Percentiles rank a stretch among this genome's conserved stretches.
phyloP scores from a whole-genome alignment of 2,888 invertebrate species.

The Melanostoma scalare region DNA sequence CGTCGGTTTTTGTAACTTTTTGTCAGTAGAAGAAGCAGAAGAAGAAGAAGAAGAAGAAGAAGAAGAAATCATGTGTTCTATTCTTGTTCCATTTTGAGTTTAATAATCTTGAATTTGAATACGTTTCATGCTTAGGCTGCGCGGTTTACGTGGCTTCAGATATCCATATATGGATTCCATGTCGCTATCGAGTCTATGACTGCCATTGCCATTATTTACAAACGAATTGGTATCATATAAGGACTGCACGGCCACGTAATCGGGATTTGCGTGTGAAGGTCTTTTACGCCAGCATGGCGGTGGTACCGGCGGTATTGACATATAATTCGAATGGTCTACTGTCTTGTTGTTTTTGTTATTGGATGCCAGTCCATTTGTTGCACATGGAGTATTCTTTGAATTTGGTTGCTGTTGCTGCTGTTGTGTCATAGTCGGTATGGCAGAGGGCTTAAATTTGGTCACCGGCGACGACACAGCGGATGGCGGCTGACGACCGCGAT shows the following conservation, averaged over 20 bases:
- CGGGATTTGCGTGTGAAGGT: slow-evolving; percentile 66
- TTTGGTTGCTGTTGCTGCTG: not conserved
- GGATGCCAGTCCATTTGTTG: slow-evolving; percentile 61
- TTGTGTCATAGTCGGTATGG: slow-evolving; percentile 58
- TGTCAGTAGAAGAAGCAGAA: slow-evolving; percentile 41
- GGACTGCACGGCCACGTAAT: slow-evolving; percentile 62
- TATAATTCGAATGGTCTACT: slow-evolving; percentile 58
- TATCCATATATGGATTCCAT: slow-evolving; percentile 82
- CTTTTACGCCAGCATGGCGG: slow-evolving; percentile 78
- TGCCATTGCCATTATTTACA: slow-evolving; percentile 68
- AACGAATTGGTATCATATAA: slow-evolving; percentile 69
- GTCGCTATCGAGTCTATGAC: slow-evolving; percentile 79
- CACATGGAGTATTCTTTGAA: slow-evolving; percentile 47
- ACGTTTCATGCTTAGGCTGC: slow-evolving; percentile 81
- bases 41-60: slow-evolving; percentile 12
- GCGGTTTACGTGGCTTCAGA: slow-evolving; percentile 81
- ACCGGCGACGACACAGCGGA: slow-evolving; percentile 35
- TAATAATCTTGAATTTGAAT: slow-evolving; percentile 81
- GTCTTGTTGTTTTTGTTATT: slow-evolving; percentile 65
- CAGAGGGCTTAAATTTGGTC: slow-evolving; percentile 60
- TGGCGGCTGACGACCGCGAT: slow-evolving; percentile 57
- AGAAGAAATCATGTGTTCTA: slow-evolving; percentile 35
- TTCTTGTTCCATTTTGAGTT: slow-evolving; percentile 33
- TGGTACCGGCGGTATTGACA: slow-evolving; percentile 75
- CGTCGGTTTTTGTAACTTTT: slow-evolving; percentile 12